phyloP scores from a whole-genome alignment of 2,113 vertebrate genomes.

The Hippolais icterina region DNA sequence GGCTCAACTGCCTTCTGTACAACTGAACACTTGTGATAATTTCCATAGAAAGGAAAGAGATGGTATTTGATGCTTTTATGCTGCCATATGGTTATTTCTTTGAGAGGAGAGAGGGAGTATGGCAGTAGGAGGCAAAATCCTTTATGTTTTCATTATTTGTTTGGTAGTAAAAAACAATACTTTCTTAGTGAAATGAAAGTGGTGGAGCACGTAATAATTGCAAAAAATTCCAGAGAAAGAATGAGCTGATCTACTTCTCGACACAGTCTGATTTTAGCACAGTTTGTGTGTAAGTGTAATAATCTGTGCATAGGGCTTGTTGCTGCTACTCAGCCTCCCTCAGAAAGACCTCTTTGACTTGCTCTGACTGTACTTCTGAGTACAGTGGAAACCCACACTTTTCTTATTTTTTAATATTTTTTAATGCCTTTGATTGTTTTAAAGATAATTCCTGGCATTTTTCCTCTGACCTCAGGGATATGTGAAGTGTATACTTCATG shows the following conservation, averaged over 20 bases:
- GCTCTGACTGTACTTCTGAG: background rate
- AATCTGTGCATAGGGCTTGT: background rate
- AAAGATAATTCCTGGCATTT: background rate
- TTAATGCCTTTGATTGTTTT: background rate
- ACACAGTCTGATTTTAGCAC: background rate
- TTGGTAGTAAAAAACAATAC: background rate
- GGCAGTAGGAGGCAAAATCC: background rate
- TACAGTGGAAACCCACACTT: background rate
- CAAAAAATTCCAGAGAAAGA: background rate
- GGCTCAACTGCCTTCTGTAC: background rate
- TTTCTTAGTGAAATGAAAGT: background rate
- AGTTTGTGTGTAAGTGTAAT: background rate
- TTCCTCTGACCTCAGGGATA: background rate
- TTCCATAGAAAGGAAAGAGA: background rate
- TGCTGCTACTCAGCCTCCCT: background rate
- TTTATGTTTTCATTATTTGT: background rate
- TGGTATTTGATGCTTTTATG: background rate
- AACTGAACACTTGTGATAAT: background rate
- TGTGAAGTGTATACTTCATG: background rate
- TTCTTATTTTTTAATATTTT: background rate
- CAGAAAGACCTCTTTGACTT: background rate
- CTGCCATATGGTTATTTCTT: background rate
- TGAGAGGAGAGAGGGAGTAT: background rate
- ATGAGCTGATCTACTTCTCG: background rate
- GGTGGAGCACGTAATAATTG: background rate